These are phyloP conservation scores for Cephus nigrinus DNA, from an alignment of 2,888 invertebrate species.

Conservation along the genomic window DNA sequence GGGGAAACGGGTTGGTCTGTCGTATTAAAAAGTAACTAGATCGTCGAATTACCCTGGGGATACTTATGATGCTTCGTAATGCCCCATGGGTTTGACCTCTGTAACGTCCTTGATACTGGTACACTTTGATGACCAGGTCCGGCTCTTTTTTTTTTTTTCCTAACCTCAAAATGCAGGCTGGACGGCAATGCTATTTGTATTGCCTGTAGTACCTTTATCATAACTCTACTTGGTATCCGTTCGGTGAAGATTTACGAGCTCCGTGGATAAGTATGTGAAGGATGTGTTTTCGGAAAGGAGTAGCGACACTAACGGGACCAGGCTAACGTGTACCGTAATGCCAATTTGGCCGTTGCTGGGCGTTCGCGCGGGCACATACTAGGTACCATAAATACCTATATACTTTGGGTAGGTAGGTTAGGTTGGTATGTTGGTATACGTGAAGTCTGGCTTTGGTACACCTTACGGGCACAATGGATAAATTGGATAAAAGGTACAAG, in stretches of 20 bases:
- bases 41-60: background rate
- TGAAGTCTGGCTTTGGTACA: slow-evolving; percentile 5
- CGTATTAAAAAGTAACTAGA: background rate
- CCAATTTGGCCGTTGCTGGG: slow-evolving; percentile 27
- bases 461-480: slow-evolving; percentile 36
- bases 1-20: background rate
- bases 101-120: background rate
- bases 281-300: slow-evolving; percentile 26
- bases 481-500: slow-evolving; percentile 40
- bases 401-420: background rate
- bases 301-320: slow-evolving; percentile 41
- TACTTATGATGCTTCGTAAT: background rate
- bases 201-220: background rate
- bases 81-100: background rate
- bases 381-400: slow-evolving; percentile 1
- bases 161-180: background rate
- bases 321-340: slow-evolving; percentile 43
- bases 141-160: background rate
- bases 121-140: background rate
- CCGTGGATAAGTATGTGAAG: background rate
- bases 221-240: background rate
- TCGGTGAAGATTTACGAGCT: background rate
- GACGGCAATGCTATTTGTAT: background rate
- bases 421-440: slow-evolving; percentile 1
- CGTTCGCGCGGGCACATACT: background rate